Conservation (phyloP, 2,888 invertebrate genomes). For the Pollenia amentaria region DNA sequence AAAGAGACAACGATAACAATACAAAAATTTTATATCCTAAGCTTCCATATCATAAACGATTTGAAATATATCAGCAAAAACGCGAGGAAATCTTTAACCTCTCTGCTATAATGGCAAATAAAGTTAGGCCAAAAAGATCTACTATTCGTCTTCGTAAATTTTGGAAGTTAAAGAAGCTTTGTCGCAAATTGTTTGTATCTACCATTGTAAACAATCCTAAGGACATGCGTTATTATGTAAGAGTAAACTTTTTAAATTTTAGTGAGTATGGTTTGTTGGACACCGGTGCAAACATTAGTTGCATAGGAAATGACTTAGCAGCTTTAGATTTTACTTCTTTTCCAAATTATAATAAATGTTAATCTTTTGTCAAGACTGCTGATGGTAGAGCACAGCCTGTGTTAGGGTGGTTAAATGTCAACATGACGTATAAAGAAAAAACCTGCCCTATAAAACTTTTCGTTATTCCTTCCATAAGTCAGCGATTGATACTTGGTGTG, state of each 20-base stretch:
- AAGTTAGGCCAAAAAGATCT: constrained; percentile 4
- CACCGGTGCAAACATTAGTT: constrained; percentile 54
- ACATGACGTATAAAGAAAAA: constrained; percentile 17
- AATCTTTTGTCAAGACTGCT: constrained; percentile 35
- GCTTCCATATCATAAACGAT: not conserved
- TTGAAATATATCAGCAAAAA: not conserved
- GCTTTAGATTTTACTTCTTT: constrained; percentile 9
- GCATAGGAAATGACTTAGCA: constrained; percentile 41
- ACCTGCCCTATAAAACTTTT: constrained; percentile 15
- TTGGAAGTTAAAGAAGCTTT: not conserved
- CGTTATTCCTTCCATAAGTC: constrained; percentile 42
- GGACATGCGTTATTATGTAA: constrained; percentile 35
- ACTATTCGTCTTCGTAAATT: not conserved
- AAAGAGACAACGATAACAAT: too few species aligned
- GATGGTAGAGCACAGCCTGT: constrained; percentile 22
- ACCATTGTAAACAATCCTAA: not conserved
- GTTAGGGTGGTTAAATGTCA: constrained; percentile 24
- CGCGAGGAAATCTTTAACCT: constrained; percentile 6
- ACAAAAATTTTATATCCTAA: not conserved
- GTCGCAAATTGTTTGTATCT: not conserved
- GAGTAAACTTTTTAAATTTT: constrained; percentile 34
- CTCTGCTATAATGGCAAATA: not conserved
- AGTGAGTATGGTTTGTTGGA: constrained; percentile 42
- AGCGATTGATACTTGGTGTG: constrained; percentile 44
- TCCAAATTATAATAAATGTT: constrained; percentile 20